These are phyloP conservation scores for Drosophila mimetica DNA, from an alignment of 2,888 invertebrate genomes.

Conservation along the genomic window DNA sequence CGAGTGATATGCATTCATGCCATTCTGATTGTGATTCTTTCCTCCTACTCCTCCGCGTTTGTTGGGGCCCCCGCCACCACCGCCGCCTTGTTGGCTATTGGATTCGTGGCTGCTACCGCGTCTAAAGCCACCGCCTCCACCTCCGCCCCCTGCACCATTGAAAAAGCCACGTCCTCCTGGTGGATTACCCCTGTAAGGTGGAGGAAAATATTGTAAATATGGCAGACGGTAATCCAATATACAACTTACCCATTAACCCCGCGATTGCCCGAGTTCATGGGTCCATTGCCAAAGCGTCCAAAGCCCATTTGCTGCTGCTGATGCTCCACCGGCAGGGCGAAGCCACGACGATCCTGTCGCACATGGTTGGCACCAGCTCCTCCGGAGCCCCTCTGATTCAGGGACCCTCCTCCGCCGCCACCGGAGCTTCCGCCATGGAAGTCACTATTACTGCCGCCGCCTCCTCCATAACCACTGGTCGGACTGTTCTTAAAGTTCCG, in stretches of 20 bases:
- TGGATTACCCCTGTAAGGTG: constrained; percentile 12
- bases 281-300: constrained; percentile 76
- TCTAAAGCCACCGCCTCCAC: constrained; percentile 69
- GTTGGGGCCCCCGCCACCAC: constrained; percentile 74
- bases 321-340: constrained; percentile 78
- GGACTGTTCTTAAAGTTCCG: constrained; percentile 53
- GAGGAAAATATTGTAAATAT: neutral
- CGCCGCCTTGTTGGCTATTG: constrained; percentile 71
- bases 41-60: constrained; percentile 79
- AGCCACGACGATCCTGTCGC: constrained; percentile 83
- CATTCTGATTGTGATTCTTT: constrained; percentile 60
- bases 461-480: constrained; percentile 52
- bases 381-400: constrained; percentile 10
- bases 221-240: neutral
- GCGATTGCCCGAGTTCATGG: constrained; percentile 50
- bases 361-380: constrained; percentile 36
- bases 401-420: constrained; percentile 22
- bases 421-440: constrained; percentile 42
- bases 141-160: constrained; percentile 59
- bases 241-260: constrained; percentile 56
- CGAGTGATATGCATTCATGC: constrained; percentile 73
- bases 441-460: constrained; percentile 48
- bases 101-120: constrained; percentile 83
- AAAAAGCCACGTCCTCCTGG: constrained; percentile 81
- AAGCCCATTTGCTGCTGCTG: constrained; percentile 59